Conservation (phyloP, 2,888 invertebrate species). For the Oxytorus armatus region DNA sequence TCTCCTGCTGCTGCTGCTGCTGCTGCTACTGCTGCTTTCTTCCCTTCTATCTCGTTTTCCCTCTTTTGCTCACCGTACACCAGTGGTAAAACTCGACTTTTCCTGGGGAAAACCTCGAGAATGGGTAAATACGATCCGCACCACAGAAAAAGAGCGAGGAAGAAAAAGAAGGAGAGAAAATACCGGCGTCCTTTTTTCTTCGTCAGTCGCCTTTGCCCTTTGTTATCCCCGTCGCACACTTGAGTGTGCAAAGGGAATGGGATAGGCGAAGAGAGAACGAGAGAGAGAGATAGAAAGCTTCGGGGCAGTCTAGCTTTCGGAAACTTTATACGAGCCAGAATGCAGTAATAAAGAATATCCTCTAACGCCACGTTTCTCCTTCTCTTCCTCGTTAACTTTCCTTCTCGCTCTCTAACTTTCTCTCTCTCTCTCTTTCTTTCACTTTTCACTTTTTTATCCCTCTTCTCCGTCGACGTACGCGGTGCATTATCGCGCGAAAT, state of each 20-base stretch:
- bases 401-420: constrained; percentile 34
- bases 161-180: constrained; percentile 6
- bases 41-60: constrained; percentile 47
- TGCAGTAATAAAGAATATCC: constrained; percentile 67
- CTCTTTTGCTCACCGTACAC: constrained; percentile 35
- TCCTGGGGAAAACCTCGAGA: constrained; percentile 57
- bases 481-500: constrained; percentile 63
- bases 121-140: constrained; percentile 54
- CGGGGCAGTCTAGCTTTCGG: constrained; percentile 60
- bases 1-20: constrained; percentile 11
- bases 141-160: constrained; percentile 21
- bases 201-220: constrained; percentile 56
- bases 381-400: constrained; percentile 41
- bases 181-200: constrained; percentile 41
- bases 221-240: constrained; percentile 46
- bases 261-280: constrained; percentile 19
- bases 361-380: constrained; percentile 39
- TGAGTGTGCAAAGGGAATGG: constrained; percentile 6
- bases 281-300: constrained; percentile 43
- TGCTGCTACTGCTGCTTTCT: constrained; percentile 49
- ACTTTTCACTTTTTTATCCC: constrained; percentile 14
- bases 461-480: constrained; percentile 25
- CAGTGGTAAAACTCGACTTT: constrained; percentile 56
- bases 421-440: constrained; percentile 2
- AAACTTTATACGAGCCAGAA: constrained; percentile 66